Percentiles rank a stretch among this genome's conserved stretches.
Conservation (phyloP, 2,797 vertebrate genomes). For the Anguilla marmorata region DNA sequence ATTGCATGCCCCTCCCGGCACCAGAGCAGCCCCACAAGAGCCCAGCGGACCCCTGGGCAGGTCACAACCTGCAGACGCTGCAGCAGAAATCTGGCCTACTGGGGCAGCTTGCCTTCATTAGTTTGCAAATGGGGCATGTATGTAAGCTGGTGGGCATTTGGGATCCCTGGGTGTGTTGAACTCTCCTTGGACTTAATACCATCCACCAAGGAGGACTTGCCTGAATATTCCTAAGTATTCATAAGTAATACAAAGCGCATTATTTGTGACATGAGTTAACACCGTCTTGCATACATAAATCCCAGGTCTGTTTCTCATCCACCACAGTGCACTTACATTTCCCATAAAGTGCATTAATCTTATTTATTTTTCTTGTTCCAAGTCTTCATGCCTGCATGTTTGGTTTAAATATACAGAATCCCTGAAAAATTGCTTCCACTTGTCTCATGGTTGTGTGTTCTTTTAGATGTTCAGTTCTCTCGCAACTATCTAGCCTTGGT, state of each 20-base stretch:
- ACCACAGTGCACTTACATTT: not conserved
- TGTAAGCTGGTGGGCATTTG: not conserved
- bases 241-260: not conserved
- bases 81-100: not conserved
- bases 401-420: not conserved
- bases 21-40: not conserved
- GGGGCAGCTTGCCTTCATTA: not conserved
- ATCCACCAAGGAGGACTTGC: not conserved
- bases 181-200: too few relatives aligned
- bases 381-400: not conserved
- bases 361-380: not conserved
- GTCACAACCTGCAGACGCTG: not conserved
- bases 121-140: not conserved
- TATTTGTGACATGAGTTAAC: too few relatives aligned
- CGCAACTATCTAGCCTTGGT: not conserved
- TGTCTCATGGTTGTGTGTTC: not conserved
- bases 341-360: not conserved
- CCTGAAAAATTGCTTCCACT: not conserved
- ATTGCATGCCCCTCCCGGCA: not conserved
- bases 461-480: not conserved
- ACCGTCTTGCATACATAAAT: not conserved
- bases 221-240: not conserved
- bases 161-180: not conserved
- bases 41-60: not conserved
- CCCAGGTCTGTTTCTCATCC: not conserved